Conservation (phyloP, 2,888 invertebrate species). For the Cephus sareptanus region DNA sequence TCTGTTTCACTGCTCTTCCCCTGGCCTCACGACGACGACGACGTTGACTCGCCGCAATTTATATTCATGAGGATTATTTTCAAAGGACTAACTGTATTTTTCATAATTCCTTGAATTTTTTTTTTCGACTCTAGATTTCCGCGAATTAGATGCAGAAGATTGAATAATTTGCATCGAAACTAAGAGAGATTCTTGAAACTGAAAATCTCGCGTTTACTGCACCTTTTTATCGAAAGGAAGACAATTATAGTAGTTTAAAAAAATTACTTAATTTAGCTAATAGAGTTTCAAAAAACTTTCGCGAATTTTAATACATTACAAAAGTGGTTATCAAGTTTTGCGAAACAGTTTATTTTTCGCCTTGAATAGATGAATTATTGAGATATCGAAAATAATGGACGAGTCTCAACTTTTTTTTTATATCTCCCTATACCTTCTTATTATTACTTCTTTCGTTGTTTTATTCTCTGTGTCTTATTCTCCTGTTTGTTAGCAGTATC, state of each 20-base stretch:
- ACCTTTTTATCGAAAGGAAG: background rate
- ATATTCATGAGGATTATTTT: constrained; percentile 50
- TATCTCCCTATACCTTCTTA: background rate
- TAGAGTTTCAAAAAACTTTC: background rate
- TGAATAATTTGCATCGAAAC: background rate
- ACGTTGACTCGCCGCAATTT: constrained; percentile 37
- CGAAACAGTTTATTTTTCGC: background rate
- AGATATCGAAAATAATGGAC: background rate
- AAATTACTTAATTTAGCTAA: background rate
- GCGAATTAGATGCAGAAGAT: background rate
- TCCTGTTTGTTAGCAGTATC: constrained; percentile 12
- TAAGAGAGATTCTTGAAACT: background rate
- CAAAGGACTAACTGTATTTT: constrained; percentile 23
- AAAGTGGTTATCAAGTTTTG: background rate
- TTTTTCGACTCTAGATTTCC: background rate
- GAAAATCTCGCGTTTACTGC: background rate
- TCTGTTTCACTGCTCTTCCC: constrained; percentile 2
- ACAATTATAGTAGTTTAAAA: background rate
- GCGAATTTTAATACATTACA: background rate
- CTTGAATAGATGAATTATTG: background rate
- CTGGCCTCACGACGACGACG: background rate
- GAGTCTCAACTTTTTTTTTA: background rate
- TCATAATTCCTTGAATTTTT: constrained; percentile 2
- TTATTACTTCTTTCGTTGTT: constrained; percentile 20
- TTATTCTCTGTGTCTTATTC: constrained; percentile 11